Evolutionary conservation across 2,888 invertebrate genomes (phyloP).

Genomic region (Hirtodrosophila duncani): DNA sequence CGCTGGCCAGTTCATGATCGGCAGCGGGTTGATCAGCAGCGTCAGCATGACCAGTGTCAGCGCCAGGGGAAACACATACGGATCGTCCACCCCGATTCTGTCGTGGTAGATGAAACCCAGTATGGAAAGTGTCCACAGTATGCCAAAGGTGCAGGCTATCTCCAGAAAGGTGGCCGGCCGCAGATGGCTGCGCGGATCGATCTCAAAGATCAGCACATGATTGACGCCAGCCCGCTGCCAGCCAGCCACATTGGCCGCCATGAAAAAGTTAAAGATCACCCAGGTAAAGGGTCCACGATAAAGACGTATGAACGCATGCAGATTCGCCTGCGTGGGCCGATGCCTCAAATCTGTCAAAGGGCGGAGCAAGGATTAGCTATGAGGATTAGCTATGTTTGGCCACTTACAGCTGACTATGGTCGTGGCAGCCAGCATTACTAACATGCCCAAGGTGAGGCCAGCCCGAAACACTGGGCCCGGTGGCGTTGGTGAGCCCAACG

Average conservation of each 20-base stretch:
- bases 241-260: conserved; percentile 96
- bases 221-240: conserved; percentile 98
- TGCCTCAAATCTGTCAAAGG: conserved; percentile 33
- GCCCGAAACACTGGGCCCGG: conserved; percentile 95
- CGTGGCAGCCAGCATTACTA: conserved; percentile 89
- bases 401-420: conserved; percentile 88
- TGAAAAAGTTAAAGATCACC: conserved; percentile 92
- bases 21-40: conserved; percentile 93
- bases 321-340: conserved; percentile 23
- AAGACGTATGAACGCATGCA: conserved; percentile 86
- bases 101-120: conserved; percentile 83
- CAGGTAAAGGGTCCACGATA: conserved; percentile 95
- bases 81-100: conserved; percentile 87
- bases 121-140: conserved; percentile 93
- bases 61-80: conserved; percentile 92
- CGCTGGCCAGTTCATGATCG: conserved; percentile 92
- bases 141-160: conserved; percentile 91
- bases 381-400: not conserved
- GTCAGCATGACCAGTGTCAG: conserved; percentile 87
- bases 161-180: conserved; percentile 95
- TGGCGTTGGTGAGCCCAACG: conserved; percentile 91
- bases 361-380: not conserved
- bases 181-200: conserved; percentile 94
- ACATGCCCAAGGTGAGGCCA: conserved; percentile 94
- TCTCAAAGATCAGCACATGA: conserved; percentile 96